phyloP scores from a whole-genome alignment of 2,113 vertebrate genomes.

The Oncorhynchus gorbuscha region DNA sequence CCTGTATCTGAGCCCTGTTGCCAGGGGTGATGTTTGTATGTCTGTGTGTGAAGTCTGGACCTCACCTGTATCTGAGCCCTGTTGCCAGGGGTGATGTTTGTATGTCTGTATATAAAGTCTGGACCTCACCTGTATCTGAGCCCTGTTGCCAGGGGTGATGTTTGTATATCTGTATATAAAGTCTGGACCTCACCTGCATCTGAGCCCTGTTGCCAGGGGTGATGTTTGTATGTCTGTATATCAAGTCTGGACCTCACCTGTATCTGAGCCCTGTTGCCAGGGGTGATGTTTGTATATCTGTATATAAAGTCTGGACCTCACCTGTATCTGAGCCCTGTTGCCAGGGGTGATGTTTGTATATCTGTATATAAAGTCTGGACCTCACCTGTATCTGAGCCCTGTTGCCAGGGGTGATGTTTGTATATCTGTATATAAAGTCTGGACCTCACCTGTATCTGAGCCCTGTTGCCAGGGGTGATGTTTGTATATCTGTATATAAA shows the following conservation, averaged over 20 bases:
- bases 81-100: constrained; percentile 98
- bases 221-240: constrained; percentile 88
- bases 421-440: neutral
- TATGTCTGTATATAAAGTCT: neutral
- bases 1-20: constrained; percentile 95
- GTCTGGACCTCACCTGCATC: constrained; percentile 78
- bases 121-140: constrained; percentile 86
- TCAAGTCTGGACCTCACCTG: constrained; percentile 68
- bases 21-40: constrained; percentile 93
- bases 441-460: constrained; percentile 86
- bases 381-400: constrained; percentile 92
- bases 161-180: no score
- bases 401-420: constrained; percentile 98
- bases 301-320: neutral
- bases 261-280: constrained; percentile 95
- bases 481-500: no score
- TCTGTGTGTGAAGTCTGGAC: neutral
- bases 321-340: constrained; percentile 95
- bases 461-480: constrained; percentile 95
- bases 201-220: constrained; percentile 96
- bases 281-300: constrained; percentile 99
- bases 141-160: constrained; percentile 95
- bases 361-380: neutral
- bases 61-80: constrained; percentile 92
- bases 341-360: constrained; percentile 99